Conservation (phyloP, 2,113 vertebrate species). For the Sebastes fasciatus region DNA sequence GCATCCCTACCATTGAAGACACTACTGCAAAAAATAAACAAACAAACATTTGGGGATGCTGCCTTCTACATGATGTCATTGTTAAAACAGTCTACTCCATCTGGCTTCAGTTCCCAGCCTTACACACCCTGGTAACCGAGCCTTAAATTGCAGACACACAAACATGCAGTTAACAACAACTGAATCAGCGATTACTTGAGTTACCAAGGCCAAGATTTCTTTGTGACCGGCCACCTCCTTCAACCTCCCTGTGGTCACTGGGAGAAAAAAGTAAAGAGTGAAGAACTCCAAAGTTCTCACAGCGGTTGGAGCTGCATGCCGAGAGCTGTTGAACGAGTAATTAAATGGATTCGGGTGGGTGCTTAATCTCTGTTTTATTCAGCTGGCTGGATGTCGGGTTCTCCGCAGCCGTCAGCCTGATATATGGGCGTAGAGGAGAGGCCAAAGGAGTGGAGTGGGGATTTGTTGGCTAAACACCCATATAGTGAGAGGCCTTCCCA, state of each 20-base stretch:
- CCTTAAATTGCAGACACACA: constrained; percentile 26
- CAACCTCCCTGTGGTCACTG: constrained; percentile 29
- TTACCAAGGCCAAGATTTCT: constrained; percentile 22
- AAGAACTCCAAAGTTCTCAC: constrained; percentile 63
- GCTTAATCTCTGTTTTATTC: constrained; percentile 79
- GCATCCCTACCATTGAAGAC: not conserved
- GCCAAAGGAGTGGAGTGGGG: constrained; percentile 69
- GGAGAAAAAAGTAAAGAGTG: constrained; percentile 46
- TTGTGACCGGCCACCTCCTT: constrained; percentile 21
- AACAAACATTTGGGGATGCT: not conserved
- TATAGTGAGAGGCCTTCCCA: constrained; percentile 64
- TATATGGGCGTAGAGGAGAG: constrained; percentile 66
- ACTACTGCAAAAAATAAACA: not conserved
- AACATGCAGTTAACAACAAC: constrained; percentile 28
- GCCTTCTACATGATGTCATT: constrained; percentile 1
- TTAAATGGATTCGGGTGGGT: constrained; percentile 72
- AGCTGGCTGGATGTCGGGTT: constrained; percentile 69
- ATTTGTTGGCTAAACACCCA: constrained; percentile 74
- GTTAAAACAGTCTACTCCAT: not conserved
- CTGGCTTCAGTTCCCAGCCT: not conserved
- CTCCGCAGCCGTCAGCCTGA: constrained; percentile 70
- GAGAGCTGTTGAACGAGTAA: constrained; percentile 68
- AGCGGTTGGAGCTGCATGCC: constrained; percentile 49
- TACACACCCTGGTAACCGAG: constrained; percentile 9
- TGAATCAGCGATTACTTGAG: constrained; percentile 20